Evolutionary conservation across 2,797 vertebrate genomes (phyloP).

Genomic region (Vireo griseus): DNA sequence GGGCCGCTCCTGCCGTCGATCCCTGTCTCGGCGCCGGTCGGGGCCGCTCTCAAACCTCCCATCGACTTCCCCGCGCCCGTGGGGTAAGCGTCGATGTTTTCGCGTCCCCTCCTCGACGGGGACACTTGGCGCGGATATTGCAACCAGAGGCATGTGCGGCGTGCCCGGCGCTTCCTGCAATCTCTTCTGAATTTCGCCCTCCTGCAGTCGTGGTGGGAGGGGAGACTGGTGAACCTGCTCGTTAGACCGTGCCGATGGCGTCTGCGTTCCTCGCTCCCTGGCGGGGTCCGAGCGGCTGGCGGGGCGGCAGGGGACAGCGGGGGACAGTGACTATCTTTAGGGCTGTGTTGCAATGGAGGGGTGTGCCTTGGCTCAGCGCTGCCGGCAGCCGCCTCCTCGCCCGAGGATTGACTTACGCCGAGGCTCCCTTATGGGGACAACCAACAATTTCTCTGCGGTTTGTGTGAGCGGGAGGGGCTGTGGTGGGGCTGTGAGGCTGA

Average conservation of each 20-base stretch:
- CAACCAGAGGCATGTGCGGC: not conserved
- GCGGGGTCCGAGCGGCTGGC: not conserved
- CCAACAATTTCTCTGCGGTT: not conserved
- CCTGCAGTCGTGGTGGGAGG: fast-evolving
- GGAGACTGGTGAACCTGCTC: not conserved
- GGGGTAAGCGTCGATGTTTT: not conserved
- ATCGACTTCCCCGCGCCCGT: not conserved
- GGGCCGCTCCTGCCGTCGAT: not conserved
- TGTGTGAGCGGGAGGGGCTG: not conserved
- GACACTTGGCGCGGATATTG: not conserved
- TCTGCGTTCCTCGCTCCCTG: not conserved
- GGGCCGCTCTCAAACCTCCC: not conserved
- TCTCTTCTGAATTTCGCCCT: not conserved
- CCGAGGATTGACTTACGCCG: not conserved
- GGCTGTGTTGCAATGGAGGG: conserved; percentile 1
- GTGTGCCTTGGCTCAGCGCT: conserved; percentile 25
- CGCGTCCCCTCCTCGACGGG: not conserved
- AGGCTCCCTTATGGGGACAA: not conserved
- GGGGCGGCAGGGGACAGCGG: not conserved
- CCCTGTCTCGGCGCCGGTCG: not conserved
- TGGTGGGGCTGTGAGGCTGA: not conserved
- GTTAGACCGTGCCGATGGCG: fast-evolving
- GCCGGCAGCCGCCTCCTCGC: not conserved
- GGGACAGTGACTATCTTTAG: conserved; percentile 17
- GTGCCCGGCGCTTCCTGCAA: not conserved